These are phyloP conservation scores for Caenorhabditis afra DNA, from an alignment of 2,888 invertebrate genomes.

Conservation along the genomic window DNA sequence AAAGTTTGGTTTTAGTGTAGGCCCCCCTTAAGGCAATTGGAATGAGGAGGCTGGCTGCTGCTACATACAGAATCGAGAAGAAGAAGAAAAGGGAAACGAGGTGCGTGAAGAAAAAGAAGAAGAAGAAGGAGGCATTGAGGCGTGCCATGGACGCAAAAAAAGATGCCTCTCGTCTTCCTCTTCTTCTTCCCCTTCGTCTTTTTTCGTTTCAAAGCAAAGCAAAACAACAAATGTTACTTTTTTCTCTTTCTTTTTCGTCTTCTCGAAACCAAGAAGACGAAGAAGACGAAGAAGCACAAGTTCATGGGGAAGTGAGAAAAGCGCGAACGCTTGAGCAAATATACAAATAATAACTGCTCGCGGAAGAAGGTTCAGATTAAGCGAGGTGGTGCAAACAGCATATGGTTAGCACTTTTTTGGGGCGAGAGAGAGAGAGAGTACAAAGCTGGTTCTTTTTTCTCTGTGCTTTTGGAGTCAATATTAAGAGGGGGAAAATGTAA, in stretches of 20 bases:
- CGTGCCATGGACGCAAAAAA: conserved; percentile 22
- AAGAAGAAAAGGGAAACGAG: conserved; percentile 25
- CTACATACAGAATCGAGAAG: conserved; percentile 13
- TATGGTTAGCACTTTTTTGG: conserved; percentile 43
- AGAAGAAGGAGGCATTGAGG: conserved; percentile 32
- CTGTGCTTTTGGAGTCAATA: conserved; percentile 3
- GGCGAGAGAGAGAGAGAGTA: not conserved
- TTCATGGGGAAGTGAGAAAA: too few species aligned
- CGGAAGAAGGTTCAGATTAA: not conserved
- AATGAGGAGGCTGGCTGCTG: too few species aligned
- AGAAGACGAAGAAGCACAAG: conserved; percentile 4
- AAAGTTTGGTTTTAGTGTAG: too few species aligned
- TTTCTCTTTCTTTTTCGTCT: conserved; percentile 20
- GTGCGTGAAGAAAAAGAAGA: conserved; percentile 2
- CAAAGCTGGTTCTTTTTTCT: conserved; percentile 34
- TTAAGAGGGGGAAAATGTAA: conserved; percentile 17
- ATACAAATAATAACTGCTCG: too few species aligned
- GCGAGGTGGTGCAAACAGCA: conserved; percentile 42
- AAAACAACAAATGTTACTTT: conserved; percentile 52
- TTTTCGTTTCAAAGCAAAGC: conserved; percentile 22
- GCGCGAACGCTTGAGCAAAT: conserved; percentile 4
- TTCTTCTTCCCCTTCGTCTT: conserved; percentile 33
- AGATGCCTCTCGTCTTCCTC: conserved; percentile 12
- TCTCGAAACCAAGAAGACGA: conserved; percentile 7
- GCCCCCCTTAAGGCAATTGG: too few species aligned